Evolutionary conservation across 2,888 invertebrate genomes (phyloP).

Genomic region (Homarus gammarus): DNA sequence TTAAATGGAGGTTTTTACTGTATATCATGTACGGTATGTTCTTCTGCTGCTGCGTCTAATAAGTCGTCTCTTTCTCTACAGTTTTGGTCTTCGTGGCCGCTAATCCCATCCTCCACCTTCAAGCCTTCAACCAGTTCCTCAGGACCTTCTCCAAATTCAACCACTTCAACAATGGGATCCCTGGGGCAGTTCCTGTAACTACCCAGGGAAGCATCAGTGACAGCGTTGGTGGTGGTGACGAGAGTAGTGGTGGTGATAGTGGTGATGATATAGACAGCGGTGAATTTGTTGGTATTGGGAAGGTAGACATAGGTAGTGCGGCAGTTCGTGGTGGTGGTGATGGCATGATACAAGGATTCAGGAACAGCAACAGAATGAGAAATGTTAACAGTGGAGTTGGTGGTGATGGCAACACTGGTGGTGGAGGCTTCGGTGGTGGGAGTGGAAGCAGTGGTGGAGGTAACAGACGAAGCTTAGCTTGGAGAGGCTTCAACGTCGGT

Average conservation of each 20-base stretch:
- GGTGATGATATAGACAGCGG: not conserved
- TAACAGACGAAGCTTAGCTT: too few relatives aligned
- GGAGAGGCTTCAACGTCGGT: too few relatives aligned
- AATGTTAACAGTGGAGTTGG: not conserved
- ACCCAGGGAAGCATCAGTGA: not conserved
- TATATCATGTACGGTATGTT: too few relatives aligned
- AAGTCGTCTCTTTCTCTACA: not conserved
- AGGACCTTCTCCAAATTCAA: not conserved
- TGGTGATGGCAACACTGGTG: too few relatives aligned
- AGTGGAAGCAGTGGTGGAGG: not conserved
- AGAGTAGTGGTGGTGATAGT: not conserved
- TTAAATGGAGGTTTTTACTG: too few relatives aligned
- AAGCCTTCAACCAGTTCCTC: not conserved
- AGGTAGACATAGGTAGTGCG: not conserved
- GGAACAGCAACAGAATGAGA: too few relatives aligned
- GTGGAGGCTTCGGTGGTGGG: too few relatives aligned
- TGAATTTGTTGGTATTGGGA: not conserved
- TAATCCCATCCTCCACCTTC: not conserved
- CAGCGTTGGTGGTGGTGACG: not conserved
- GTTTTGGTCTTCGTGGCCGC: not conserved
- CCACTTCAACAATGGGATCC: not conserved
- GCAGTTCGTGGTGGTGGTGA: not conserved
- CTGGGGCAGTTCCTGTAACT: not conserved
- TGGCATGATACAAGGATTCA: too few relatives aligned
- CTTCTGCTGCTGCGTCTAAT: too few relatives aligned